These are phyloP conservation scores for Trachymyrmex cornetzi DNA, from an alignment of 1,140 invertebrate species.

Conservation along the genomic window DNA sequence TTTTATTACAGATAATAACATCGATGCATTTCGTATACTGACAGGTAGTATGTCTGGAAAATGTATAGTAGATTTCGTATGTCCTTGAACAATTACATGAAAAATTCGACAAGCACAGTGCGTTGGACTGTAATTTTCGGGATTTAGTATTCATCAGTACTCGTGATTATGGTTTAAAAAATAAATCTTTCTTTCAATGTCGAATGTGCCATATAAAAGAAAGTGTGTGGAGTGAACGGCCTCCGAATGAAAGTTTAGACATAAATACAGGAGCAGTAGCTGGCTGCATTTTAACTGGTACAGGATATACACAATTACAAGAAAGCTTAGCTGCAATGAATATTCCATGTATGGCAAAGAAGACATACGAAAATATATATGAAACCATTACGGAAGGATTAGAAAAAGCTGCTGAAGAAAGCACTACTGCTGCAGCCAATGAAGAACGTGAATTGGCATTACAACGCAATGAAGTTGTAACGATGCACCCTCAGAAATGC, in stretches of 20 bases:
- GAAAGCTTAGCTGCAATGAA: background rate
- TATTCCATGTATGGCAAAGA: background rate
- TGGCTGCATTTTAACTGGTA: background rate
- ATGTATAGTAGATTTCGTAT: background rate
- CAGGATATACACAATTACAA: background rate
- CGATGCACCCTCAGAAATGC: too few species aligned
- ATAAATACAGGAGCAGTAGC: background rate
- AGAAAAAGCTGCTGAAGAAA: background rate
- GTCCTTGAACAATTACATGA: background rate
- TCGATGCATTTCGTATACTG: too few species aligned
- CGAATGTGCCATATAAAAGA: background rate
- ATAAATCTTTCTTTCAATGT: background rate
- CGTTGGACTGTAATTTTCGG: background rate
- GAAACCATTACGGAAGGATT: background rate
- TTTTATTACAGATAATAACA: too few species aligned
- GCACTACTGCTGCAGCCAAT: background rate
- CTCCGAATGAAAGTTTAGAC: background rate
- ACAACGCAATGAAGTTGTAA: constrained; percentile 43
- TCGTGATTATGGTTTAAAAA: background rate
- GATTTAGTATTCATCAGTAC: background rate
- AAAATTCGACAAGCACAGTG: background rate
- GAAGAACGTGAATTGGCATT: constrained; percentile 49
- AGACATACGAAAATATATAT: background rate
- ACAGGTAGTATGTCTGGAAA: background rate
- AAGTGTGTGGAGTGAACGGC: background rate